Evolutionary conservation across 2,797 vertebrate genomes (phyloP).

Genomic region (Brotogeris chrysoptera): DNA sequence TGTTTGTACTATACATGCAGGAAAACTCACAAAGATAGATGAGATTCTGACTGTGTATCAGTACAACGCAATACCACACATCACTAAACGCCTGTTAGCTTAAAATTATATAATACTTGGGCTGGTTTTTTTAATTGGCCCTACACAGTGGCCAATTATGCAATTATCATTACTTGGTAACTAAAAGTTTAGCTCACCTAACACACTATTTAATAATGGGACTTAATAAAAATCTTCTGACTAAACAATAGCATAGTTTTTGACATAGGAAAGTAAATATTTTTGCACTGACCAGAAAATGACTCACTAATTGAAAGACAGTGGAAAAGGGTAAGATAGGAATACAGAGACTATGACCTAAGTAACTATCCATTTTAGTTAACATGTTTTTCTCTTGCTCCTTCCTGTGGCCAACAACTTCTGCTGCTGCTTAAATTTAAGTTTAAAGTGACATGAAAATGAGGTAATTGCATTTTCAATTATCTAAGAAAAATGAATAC

Average conservation of each 20-base stretch:
- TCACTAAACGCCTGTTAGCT: background rate
- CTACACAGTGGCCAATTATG: slow-evolving; percentile 12
- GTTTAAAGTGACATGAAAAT: slow-evolving; percentile 62
- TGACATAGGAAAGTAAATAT: background rate
- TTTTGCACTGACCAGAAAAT: slow-evolving; percentile 20
- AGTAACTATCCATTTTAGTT: slow-evolving; percentile 26
- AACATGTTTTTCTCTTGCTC: background rate
- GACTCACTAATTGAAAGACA: background rate
- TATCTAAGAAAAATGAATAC: slow-evolving; percentile 42
- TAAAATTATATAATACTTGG: background rate
- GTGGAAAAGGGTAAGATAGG: background rate
- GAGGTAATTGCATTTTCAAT: slow-evolving; percentile 50
- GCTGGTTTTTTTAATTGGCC: background rate
- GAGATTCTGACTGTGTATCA: background rate
- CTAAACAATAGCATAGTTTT: background rate
- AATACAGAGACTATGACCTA: slow-evolving; percentile 37
- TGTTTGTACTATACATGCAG: background rate
- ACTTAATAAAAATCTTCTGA: slow-evolving; percentile 19
- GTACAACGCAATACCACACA: background rate
- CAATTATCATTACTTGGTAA: slow-evolving; percentile 26
- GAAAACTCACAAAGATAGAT: background rate
- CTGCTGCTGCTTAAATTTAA: slow-evolving; percentile 59
- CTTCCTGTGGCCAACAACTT: slow-evolving; percentile 39
- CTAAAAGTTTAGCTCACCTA: slow-evolving; percentile 29
- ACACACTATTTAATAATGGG: slow-evolving; percentile 36